Base-by-base conservation (phyloP, 2,113 vertebrate genomes). In the Pollimyrus isidori region DNA sequence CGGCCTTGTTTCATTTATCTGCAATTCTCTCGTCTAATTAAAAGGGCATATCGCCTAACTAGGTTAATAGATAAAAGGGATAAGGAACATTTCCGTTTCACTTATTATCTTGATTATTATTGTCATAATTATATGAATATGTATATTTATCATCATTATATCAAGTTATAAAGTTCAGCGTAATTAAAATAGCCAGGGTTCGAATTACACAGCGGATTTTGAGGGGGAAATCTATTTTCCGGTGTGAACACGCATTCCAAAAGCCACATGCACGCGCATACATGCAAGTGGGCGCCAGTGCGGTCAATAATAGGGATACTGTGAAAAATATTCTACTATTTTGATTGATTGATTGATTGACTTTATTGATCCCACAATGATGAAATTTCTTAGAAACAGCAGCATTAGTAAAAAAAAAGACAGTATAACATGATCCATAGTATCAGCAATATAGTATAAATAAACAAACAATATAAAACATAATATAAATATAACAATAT, bases 21-120 rank as follows among this genome's bases (percentile, higher is more conserved):
- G 94, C 95, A 94, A 93, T 94, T 93, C 94, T 93, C 95, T 23
- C 92, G 5, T 92, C 92, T 95, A 96, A 94, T 94, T 93, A 52
- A 94, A 95, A 96, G 92, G 53, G 90, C 93, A 56, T 56, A 56
- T 21, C 53, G 17, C 93, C 93, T 93, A 94, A 94, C 62, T 30
- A 69, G 10, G n/a, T 94, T 95, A 94, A 92, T 93, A 93, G 15
- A n/a, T 48, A 26, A 48, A 87, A 87, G 1, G 19, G 10, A 26
- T 49, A 56, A 53, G 15, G n/a, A 86, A 10, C n/a, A 53, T 52
- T 76, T 17, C 30, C 39, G 11, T 39, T 76, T 39, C 35, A 76
- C 35, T 76, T 42, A 39, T 42, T 13, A 80, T 5, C 35, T 80
- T 69, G n/a, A 13, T 39, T 76, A 39, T 10, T 76, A 39, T 30